These are phyloP conservation scores for Ictidomys tridecemlineatus DNA, from an alignment of 2,113 vertebrate genomes.

Conservation along the genomic window DNA sequence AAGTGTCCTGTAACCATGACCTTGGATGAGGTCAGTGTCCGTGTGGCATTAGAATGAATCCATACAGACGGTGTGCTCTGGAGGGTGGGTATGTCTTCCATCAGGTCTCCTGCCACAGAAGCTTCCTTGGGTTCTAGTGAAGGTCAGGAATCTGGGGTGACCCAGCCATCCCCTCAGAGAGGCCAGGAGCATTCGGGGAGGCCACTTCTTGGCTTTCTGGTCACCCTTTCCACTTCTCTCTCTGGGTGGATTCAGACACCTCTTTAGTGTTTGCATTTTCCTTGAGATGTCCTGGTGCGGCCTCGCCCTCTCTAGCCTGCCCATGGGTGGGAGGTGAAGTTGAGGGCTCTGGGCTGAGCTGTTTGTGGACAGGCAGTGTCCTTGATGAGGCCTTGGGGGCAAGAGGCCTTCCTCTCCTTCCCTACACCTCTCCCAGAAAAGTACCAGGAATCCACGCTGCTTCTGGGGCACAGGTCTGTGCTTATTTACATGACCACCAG, in stretches of 20 bases:
- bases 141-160: not conserved
- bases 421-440: not conserved
- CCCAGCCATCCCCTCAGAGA: not conserved
- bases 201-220: not conserved
- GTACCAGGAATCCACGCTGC: not conserved
- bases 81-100: not conserved
- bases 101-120: not conserved
- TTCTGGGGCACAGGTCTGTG: not conserved
- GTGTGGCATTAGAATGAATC: not conserved
- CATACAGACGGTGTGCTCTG: not conserved
- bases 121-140: not conserved
- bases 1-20: not conserved
- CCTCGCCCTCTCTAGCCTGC: not conserved
- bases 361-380: not conserved
- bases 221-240: not conserved
- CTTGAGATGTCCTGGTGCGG: fast-evolving
- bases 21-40: not conserved
- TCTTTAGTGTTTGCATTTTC: not conserved
- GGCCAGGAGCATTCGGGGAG: not conserved
- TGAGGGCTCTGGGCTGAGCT: not conserved
- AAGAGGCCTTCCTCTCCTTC: too few species aligned
- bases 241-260: not conserved
- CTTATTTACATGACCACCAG: not conserved
- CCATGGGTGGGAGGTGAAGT: not conserved
- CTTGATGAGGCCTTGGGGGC: not conserved